A percentile compares a stretch with the other conserved stretches of the same genome.
phyloP scores from a whole-genome alignment of 2,113 vertebrate species.

The Gopherus evgoodei region DNA sequence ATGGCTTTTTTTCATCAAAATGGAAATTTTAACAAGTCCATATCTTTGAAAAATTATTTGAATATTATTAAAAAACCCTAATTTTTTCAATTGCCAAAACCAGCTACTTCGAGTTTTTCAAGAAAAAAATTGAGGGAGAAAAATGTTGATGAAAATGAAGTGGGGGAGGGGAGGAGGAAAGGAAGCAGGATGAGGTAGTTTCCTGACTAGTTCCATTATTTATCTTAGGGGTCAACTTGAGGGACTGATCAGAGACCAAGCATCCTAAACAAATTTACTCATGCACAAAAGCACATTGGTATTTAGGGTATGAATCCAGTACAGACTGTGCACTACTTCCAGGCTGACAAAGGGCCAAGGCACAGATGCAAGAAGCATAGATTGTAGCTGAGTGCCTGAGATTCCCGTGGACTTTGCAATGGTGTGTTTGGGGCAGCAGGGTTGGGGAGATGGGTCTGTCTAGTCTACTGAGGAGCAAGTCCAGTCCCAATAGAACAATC shows the following conservation, averaged over 20 bases:
- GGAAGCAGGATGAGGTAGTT: background rate
- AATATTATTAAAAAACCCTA: background rate
- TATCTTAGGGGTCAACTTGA: background rate
- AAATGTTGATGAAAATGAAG: background rate
- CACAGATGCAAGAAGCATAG: background rate
- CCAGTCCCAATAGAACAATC: background rate
- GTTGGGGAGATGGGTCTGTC: no score
- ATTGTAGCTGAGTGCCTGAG: background rate
- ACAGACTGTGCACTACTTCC: background rate
- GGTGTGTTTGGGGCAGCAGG: background rate
- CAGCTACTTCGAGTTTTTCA: background rate
- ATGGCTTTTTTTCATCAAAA: background rate
- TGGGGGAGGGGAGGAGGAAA: background rate
- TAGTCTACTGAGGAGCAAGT: background rate
- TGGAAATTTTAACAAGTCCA: background rate
- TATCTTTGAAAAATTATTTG: background rate
- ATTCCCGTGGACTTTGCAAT: background rate
- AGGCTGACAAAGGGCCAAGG: background rate
- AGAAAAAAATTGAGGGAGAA: background rate
- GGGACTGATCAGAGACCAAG: background rate
- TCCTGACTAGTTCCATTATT: background rate
- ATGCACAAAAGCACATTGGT: background rate
- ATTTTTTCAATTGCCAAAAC: background rate
- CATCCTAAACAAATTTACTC: background rate
- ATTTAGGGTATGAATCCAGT: background rate